Conservation (phyloP, 2,113 vertebrate genomes). For the Gopherus flavomarginatus region DNA sequence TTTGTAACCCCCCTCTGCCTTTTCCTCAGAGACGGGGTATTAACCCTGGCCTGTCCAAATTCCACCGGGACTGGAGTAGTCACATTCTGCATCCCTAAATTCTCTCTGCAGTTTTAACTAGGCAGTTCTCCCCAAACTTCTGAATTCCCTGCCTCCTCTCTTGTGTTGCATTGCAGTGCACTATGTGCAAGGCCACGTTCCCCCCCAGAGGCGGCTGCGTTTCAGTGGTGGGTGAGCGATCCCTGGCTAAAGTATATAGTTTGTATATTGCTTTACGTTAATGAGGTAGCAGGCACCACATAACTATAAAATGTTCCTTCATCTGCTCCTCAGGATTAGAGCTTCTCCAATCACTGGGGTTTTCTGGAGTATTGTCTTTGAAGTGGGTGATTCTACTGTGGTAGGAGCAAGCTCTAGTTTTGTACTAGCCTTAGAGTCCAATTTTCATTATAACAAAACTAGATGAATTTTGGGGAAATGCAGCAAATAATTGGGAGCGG, state of each 20-base stretch:
- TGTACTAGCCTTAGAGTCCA: neutral
- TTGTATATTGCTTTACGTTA: neutral
- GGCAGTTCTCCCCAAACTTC: neutral
- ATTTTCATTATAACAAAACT: neutral
- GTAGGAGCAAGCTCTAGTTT: neutral
- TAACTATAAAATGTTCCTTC: neutral
- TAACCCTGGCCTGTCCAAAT: neutral
- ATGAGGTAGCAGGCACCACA: neutral
- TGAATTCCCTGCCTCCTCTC: neutral
- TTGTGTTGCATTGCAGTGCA: too few species aligned
- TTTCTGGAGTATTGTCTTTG: neutral
- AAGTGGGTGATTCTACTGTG: rapidly evolving
- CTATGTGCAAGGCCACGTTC: neutral
- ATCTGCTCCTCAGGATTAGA: neutral
- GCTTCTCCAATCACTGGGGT: neutral
- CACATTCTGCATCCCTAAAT: neutral
- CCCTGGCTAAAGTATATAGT: neutral
- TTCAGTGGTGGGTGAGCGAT: neutral
- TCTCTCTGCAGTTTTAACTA: neutral
- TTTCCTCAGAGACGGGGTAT: neutral
- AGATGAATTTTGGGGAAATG: neutral
- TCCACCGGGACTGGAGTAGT: neutral
- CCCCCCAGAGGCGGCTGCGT: neutral
- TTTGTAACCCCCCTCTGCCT: neutral
- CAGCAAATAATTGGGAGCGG: too few species aligned